phyloP scores from a whole-genome alignment of 2,797 vertebrate species.

The Sternotherus odoratus region DNA sequence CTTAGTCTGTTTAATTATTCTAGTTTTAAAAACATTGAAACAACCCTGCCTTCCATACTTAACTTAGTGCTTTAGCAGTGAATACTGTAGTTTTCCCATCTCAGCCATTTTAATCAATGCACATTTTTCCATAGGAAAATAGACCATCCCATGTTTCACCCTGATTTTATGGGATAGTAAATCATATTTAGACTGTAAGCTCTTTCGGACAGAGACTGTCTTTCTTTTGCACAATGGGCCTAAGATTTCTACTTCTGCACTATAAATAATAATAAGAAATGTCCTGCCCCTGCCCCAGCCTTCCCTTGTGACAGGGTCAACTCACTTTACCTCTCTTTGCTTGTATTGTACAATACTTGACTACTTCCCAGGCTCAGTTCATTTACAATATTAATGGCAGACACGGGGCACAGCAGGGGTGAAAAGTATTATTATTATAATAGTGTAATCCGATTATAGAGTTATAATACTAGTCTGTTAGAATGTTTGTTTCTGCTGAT shows the following conservation, averaged over 20 bases:
- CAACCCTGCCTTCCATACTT: neutral
- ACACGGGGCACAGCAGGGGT: neutral
- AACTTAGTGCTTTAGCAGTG: neutral
- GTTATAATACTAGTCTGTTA: neutral
- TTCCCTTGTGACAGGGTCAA: neutral
- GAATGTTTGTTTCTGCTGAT: neutral
- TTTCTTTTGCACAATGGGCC: too few species aligned
- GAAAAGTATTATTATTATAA: neutral
- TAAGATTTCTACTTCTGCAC: neutral
- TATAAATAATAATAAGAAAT: neutral
- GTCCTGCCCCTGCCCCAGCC: neutral
- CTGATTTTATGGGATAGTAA: neutral
- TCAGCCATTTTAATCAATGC: neutral
- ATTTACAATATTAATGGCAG: neutral
- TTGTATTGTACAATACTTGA: neutral
- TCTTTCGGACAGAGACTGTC: too few species aligned
- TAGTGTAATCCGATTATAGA: neutral
- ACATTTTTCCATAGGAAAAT: neutral
- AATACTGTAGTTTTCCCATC: neutral
- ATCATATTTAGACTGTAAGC: neutral
- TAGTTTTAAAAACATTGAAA: neutral
- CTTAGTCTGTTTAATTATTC: neutral
- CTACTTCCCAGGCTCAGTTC: neutral
- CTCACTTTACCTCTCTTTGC: neutral
- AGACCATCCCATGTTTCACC: accelerated